These are phyloP conservation scores for Caenorhabditis sp. DNA, from an alignment of 2,888 invertebrate genomes.

Conservation along the genomic window DNA sequence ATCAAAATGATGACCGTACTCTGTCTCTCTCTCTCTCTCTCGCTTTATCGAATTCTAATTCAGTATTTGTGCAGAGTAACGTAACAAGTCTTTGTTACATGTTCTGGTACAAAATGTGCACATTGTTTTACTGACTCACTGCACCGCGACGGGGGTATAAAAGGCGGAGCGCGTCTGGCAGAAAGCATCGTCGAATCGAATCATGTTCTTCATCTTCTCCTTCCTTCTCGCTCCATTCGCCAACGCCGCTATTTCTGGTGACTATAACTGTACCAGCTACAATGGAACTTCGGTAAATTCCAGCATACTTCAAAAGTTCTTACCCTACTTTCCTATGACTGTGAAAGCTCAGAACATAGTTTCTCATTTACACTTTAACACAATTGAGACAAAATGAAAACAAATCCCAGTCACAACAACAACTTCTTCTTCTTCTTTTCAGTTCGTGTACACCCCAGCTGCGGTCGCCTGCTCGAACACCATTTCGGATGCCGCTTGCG, in stretches of 20 bases:
- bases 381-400: no score
- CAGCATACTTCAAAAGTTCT: background rate
- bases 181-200: no score
- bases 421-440: background rate
- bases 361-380: no score
- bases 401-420: background rate
- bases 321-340: no score
- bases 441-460: conserved; percentile 51
- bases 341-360: no score
- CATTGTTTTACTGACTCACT: background rate
- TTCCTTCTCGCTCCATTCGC: conserved; percentile 44
- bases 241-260: conserved; percentile 31
- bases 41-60: background rate
- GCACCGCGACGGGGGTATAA: conserved; percentile 2
- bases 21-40: background rate
- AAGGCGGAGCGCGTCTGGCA: background rate
- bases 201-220: conserved; percentile 41
- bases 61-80: conserved; percentile 24
- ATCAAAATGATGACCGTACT: conserved; percentile 27
- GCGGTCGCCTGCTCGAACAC: conserved; percentile 47
- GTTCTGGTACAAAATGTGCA: conserved; percentile 32
- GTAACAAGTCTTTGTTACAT: conserved; percentile 38
- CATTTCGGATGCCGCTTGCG: conserved; percentile 46
- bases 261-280: conserved; percentile 42
- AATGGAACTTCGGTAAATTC: conserved; percentile 37